These are phyloP conservation scores for Sitophilus oryzae DNA, from an alignment of 1,140 invertebrate species.

Conservation along the genomic window DNA sequence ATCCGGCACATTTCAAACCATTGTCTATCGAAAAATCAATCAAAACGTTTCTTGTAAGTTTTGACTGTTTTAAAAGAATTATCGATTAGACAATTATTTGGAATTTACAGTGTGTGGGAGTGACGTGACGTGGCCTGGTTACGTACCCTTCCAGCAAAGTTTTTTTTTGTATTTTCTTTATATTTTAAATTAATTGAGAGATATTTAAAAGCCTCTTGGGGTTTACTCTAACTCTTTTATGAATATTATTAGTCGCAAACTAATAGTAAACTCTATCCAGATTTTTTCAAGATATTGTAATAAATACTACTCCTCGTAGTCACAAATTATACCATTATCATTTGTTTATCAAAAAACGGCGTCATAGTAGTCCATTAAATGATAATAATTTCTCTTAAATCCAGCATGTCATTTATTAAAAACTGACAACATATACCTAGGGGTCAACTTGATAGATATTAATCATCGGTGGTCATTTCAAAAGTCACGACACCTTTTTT, in stretches of 20 bases:
- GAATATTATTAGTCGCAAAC: slow-evolving; percentile 5
- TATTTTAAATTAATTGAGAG: slow-evolving; percentile 24
- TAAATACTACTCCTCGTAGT: too few relatives aligned
- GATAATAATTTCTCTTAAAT: too few relatives aligned
- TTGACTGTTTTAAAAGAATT: background rate
- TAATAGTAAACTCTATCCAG: too few relatives aligned
- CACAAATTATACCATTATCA: too few relatives aligned
- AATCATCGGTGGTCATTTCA: too few relatives aligned
- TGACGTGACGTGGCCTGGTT: slow-evolving; percentile 25
- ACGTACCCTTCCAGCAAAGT: slow-evolving; percentile 41
- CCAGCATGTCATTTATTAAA: too few relatives aligned
- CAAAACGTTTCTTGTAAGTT: background rate
- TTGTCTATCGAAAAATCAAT: slow-evolving; percentile 6
- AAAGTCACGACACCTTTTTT: too few relatives aligned
- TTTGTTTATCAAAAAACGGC: too few relatives aligned
- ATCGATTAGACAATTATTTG: background rate
- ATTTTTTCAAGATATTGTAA: too few relatives aligned
- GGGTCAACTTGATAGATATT: too few relatives aligned
- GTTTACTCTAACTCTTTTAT: slow-evolving; percentile 34
- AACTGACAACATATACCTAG: too few relatives aligned
- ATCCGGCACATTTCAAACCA: slow-evolving; percentile 27
- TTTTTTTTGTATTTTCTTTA: slow-evolving; percentile 18
- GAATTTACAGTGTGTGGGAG: slow-evolving; percentile 20
- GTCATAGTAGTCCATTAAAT: too few relatives aligned
- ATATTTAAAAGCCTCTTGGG: slow-evolving; percentile 38